Base-by-base conservation (phyloP, 1,140 invertebrate species). In the Sarcophaga bullata region DNA sequence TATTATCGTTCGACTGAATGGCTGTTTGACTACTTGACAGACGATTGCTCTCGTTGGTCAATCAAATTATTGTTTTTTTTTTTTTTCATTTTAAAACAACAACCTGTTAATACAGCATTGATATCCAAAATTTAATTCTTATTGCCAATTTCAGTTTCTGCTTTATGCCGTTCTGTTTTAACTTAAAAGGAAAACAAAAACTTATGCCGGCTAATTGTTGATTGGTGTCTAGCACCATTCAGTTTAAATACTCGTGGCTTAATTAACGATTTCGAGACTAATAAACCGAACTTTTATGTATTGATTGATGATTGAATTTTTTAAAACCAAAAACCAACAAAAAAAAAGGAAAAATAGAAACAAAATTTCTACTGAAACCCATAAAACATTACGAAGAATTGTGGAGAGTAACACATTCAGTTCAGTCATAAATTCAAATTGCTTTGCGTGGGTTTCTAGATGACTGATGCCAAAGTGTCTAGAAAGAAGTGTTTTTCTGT, bases 381-480 rank as follows among this genome's bases (percentile, higher is more conserved):
- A 37, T 68, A 19, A 68, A 25, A 68, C 4, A 37, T 58, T 19
- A 68, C 17, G 17, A 68, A 68, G 62, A 68, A 68, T 19, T n/a
- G 19, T 19, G n/a, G 50, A 52, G 13, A 52, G 50, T 0, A 52
- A 52, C 13, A 52, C 6, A 6, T 52, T 6, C 8, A 1, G 50
- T 10, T 2, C 25, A 37, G 25, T 37, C 25, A 37, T 37, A 37
- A 37, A 52, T 13, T 8, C 48, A 50, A 78, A 78, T 19, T 78
- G 13, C 11, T 8, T 48, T n/a, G 13, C 50, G 75, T 78, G 75
- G 48, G 75, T 78, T 78, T 47, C 50, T 72, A 25, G 62, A 17
- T 17, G 49, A 17, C 49, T 78, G 75, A 78, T 78, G 75, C 75
- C 75, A 78, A 78, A 78, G 50, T 78, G 75, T 78, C 75, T 78